These are phyloP conservation scores for Lithophane socia DNA, from an alignment of 2,888 invertebrate genomes.

Conservation along the genomic window DNA sequence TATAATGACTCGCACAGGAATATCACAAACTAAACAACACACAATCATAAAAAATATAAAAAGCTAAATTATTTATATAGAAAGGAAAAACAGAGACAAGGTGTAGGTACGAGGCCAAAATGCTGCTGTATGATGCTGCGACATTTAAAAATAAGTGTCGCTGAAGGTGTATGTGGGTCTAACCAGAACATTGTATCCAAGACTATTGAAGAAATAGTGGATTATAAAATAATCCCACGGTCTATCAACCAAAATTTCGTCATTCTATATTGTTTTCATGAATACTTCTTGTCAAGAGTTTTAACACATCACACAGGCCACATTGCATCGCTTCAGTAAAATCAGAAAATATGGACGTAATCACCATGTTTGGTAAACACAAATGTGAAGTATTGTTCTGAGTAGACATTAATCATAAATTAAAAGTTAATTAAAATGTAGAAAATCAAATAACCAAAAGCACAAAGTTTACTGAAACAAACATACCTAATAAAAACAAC, in stretches of 20 bases:
- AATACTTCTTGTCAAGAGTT: not conserved
- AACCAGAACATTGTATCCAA: not conserved
- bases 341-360: not conserved
- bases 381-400: not conserved
- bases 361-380: not conserved
- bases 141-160: no score
- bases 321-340: not conserved
- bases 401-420: not conserved
- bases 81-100: no score
- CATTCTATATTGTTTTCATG: not conserved
- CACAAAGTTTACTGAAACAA: slow-evolving; percentile 4
- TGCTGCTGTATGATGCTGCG: no score
- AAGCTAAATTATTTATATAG: no score
- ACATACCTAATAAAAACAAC: slow-evolving; percentile 3
- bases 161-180: no score
- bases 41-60: no score
- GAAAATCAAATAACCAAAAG: not conserved
- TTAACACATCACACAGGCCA: no score
- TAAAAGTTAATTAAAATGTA: not conserved
- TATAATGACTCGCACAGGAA: no score
- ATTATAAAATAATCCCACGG: not conserved
- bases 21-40: no score
- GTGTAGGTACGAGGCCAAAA: no score
- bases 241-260: not conserved
- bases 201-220: not conserved